A percentile compares a stretch with the other conserved stretches of the same genome.
Conservation (phyloP, 2,797 vertebrate species). For the Peromyscus aztecus region DNA sequence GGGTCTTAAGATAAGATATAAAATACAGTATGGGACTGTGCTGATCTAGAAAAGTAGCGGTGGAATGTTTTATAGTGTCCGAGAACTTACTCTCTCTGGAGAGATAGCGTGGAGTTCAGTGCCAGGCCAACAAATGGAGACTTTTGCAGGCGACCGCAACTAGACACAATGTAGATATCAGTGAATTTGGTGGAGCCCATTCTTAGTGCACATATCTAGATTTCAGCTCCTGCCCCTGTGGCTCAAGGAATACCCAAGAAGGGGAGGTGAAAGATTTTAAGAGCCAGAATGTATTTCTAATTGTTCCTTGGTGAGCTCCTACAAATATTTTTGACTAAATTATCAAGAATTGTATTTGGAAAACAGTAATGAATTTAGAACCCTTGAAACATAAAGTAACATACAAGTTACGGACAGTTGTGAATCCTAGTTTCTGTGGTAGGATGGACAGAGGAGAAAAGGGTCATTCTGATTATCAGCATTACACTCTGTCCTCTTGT, state of each 20-base stretch:
- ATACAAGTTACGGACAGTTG: background rate
- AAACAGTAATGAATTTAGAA: slow-evolving; percentile 13
- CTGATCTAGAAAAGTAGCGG: background rate
- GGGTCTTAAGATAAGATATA: background rate
- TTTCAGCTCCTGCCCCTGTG: background rate
- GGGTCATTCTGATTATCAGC: background rate
- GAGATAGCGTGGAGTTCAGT: background rate
- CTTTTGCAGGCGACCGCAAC: background rate
- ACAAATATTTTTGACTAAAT: slow-evolving; percentile 17
- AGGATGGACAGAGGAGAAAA: background rate
- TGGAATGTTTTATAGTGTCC: background rate
- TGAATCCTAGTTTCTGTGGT: background rate
- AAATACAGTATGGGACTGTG: background rate
- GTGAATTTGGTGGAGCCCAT: background rate
- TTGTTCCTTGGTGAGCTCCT: background rate
- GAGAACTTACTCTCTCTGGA: background rate
- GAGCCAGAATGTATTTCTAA: background rate
- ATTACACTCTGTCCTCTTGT: background rate
- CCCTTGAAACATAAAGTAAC: background rate
- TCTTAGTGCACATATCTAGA: background rate
- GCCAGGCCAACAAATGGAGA: background rate
- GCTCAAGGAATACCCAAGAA: background rate
- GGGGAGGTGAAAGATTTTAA: background rate
- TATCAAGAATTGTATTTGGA: background rate
- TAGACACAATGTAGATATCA: background rate